Evolutionary conservation across 2,113 vertebrate genomes (phyloP), one percentile per base, ranked within the genome.

Genomic region (Salvelinus alpinus): DNA sequence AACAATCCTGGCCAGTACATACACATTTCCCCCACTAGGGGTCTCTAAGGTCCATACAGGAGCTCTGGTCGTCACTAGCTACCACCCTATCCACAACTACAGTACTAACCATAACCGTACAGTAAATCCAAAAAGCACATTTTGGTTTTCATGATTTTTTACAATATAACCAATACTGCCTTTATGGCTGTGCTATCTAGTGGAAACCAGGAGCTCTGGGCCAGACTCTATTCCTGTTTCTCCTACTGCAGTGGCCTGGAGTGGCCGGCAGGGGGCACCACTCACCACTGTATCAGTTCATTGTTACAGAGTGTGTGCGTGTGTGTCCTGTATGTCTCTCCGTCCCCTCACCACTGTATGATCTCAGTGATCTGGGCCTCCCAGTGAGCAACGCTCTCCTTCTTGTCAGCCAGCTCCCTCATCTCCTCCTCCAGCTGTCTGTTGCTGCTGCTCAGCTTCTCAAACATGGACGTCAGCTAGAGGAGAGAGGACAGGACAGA

Each of bases 301-400:
- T 9, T 44, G 38, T 44, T 44, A 9, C 38, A 44, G 38, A 8
- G 38, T 34, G 34, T 34, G 34, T 34, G 34, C 7, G 34, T 34
- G 38, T 44, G 38, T 44, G 73, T 44, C 38, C 38, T 44, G 9
- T 38, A 9, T 9, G 5, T 68, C 54, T 44, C 6, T 13, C 24
- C 29, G 71, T 80, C 48, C 48, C 94, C 94, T 95, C 87, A 99
- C 98, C 98, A 99, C 69, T 99, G 98, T 88, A 99, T 99, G 89
- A 99, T 99, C 89, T 99, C 98, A 12, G 97, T 99, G 90, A 99
- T 99, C 70, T 99, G 98, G 74, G 98, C 97, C 90, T 99, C 97
- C 98, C 97, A 99, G 84, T 99, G 97, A 12, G 97, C 96, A 1
- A 99, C 96, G 0, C 97, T 99, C 89, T 99, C 97, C 87, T 99